Evolutionary conservation across 2,113 vertebrate genomes (phyloP), one percentile per base, ranked within the genome.

Genomic region (Tauraco erythrolophus): DNA sequence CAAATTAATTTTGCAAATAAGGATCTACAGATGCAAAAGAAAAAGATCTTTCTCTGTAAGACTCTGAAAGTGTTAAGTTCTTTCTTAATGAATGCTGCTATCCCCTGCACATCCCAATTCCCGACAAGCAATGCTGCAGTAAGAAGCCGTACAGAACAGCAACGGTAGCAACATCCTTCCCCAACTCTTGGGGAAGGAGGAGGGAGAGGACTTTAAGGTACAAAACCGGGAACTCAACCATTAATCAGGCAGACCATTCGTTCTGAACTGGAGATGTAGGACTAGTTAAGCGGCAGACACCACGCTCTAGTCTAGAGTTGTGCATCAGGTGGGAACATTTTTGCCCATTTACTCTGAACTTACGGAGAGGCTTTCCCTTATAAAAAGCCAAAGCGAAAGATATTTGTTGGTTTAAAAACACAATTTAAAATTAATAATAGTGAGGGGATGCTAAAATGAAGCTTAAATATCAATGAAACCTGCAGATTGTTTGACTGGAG

Each of bases 311-410:
- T 14, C n/a, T 62, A 28, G 48, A 91, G 74, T 35, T 77, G 74
- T 74, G 94, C 89, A 97, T 95, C 96, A 96, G 96, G 91, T 97
- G 94, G 92, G 58, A 94, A 54, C 18, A 19, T 60, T 78, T 74
- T 43, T 78, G 27, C 60, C n/a, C 46, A 45, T 54, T 83, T 46
- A 89, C 58, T 56, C 50, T 3, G 11, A 88, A 88, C 54, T 89
- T 69, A 68, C 1, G 17, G n/a, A 70, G 21, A 86, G 19, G 45
- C 35, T 72, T 68, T 62, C 68, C 56, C 31, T 75, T 37, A 60
- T 1, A 68, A 76, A 88, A 77, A 88, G 12, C 35, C 41, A 51
- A 86, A 54, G 27, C 0, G 1, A 71, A 77, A 84, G 28, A 19
- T 5, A 14, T 30, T 56, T 61, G 23, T 4, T 51, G 18, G 31